phyloP scores from a whole-genome alignment of 2,888 invertebrate genomes.

The Parochlus steinenii region DNA sequence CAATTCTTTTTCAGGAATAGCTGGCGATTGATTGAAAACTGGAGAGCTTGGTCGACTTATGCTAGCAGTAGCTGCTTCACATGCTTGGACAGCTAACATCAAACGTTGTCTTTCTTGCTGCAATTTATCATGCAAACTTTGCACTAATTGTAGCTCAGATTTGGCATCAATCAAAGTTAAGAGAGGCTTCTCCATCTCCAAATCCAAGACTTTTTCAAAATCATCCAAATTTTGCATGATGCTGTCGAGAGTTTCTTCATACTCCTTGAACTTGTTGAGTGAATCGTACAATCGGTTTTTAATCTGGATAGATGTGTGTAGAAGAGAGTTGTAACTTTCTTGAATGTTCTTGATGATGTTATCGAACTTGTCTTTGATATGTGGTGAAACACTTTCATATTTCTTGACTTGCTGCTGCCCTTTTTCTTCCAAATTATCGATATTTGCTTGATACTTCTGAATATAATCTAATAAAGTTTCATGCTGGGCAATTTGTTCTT shows the following conservation, averaged over 20 bases:
- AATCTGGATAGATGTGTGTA: conserved; percentile 81
- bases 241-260: conserved; percentile 75
- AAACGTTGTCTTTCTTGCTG: conserved; percentile 75
- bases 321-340: conserved; percentile 79
- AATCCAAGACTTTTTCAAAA: conserved; percentile 58
- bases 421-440: conserved; percentile 68
- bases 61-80: conserved; percentile 82
- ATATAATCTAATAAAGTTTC: conserved; percentile 58
- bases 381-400: conserved; percentile 53
- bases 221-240: conserved; percentile 66
- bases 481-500: conserved; percentile 82
- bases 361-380: conserved; percentile 60
- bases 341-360: conserved; percentile 79
- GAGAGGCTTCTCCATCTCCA: conserved; percentile 56
- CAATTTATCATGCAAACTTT: conserved; percentile 70
- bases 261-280: conserved; percentile 80
- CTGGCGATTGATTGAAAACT: conserved; percentile 67
- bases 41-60: conserved; percentile 83
- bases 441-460: conserved; percentile 60
- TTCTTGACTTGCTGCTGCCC: conserved; percentile 71
- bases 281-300: conserved; percentile 77
- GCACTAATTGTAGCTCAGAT: conserved; percentile 54
- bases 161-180: conserved; percentile 58
- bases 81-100: conserved; percentile 76
- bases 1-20: conserved; percentile 69